These are phyloP conservation scores for Ornithoptera priamus DNA, from an alignment of 2,888 invertebrate species.

Conservation along the genomic window DNA sequence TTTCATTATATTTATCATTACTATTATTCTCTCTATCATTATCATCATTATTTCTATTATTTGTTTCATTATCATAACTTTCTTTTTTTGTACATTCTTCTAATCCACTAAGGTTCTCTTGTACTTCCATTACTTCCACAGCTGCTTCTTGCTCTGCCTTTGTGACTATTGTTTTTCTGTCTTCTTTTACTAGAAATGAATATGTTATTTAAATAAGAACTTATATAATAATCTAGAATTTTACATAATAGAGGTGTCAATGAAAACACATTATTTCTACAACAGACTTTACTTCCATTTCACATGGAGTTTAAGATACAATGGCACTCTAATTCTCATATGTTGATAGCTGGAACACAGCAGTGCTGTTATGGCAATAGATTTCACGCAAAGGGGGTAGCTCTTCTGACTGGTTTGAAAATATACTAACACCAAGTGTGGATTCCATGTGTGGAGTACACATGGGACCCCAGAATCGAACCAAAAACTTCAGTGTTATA, in stretches of 20 bases:
- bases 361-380: no score
- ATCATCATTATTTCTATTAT: background rate
- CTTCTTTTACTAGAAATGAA: constrained; percentile 15
- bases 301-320: no score
- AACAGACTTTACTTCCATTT: no score
- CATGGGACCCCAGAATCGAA: no score
- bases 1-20: background rate
- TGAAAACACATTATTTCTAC: no score
- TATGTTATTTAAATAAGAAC: constrained; percentile 22
- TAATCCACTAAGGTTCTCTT: constrained; percentile 7
- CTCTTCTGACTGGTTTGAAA: no score
- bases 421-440: no score
- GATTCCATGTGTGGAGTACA: no score
- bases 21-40: background rate
- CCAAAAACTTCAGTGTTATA: no score
- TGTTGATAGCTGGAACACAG: no score
- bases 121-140: constrained; percentile 11
- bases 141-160: constrained; percentile 24
- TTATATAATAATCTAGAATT: background rate
- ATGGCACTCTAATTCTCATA: no score
- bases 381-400: no score
- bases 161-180: constrained; percentile 46
- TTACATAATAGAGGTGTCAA: background rate
- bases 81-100: constrained; percentile 21
- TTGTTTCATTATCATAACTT: background rate